Evolutionary conservation across 2,797 vertebrate genomes (phyloP).

Genomic region (Oreortyx pictus): DNA sequence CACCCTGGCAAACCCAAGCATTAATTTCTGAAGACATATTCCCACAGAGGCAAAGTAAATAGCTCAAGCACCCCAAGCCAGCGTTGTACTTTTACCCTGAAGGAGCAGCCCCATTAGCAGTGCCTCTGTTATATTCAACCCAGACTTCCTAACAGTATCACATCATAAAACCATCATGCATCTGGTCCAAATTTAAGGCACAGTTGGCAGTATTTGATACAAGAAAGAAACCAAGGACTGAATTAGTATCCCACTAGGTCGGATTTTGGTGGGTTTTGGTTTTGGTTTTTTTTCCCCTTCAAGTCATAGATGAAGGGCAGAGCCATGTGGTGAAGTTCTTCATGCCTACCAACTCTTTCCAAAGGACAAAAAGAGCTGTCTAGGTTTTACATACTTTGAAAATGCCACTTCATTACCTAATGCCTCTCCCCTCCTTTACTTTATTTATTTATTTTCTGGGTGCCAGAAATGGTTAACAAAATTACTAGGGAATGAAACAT

Average conservation of each 20-base stretch:
- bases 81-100: neutral
- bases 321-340: slow-evolving; percentile 58
- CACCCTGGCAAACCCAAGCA: neutral
- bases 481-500: slow-evolving; percentile 54
- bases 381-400: slow-evolving; percentile 62
- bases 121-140: slow-evolving; percentile 47
- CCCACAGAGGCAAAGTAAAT: neutral
- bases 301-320: slow-evolving; percentile 63
- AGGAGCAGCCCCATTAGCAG: slow-evolving; percentile 46
- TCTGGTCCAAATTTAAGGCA: slow-evolving; percentile 77
- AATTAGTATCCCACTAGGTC: slow-evolving; percentile 74
- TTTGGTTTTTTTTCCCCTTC: neutral
- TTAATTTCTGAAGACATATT: slow-evolving; percentile 3
- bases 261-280: neutral
- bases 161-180: slow-evolving; percentile 74
- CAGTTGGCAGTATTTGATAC: slow-evolving; percentile 75
- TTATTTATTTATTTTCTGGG: neutral
- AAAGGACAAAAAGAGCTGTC: slow-evolving; percentile 35
- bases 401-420: slow-evolving; percentile 45
- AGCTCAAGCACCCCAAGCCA: neutral
- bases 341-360: slow-evolving; percentile 36
- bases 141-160: slow-evolving; percentile 72
- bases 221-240: slow-evolving; percentile 76
- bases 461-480: slow-evolving; percentile 48
- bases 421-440: neutral